These are phyloP conservation scores for Zoanthus sansibaricus DNA, from an alignment of 92 coral and sea anemone genomes.

Conservation along the genomic window DNA sequence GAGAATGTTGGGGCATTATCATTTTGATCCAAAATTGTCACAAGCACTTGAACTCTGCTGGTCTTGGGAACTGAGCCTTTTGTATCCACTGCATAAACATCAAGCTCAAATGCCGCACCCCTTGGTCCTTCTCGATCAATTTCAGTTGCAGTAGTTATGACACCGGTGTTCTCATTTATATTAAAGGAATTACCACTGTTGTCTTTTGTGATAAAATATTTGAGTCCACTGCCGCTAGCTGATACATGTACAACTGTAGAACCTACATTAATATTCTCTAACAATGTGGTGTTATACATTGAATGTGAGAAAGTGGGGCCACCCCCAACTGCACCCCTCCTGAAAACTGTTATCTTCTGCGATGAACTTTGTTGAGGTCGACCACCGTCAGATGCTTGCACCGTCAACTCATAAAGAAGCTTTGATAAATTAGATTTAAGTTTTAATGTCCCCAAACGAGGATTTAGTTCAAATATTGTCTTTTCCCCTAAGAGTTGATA, in stretches of 20 bases:
- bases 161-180: conserved; percentile 74
- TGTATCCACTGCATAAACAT: conserved; percentile 81
- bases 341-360: conserved; percentile 71
- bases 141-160: conserved; percentile 52
- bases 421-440: conserved; percentile 41
- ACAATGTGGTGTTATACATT: conserved; percentile 61
- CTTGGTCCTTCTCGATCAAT: conserved; percentile 85
- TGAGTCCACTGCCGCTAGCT: conserved; percentile 69
- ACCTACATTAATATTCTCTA: conserved; percentile 72
- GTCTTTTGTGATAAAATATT: conserved; percentile 85
- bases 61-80: conserved; percentile 72
- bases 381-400: conserved; percentile 80
- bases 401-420: conserved; percentile 58
- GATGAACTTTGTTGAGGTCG: conserved; percentile 53
- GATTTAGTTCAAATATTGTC: conserved; percentile 57
- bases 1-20: conserved; percentile 87
- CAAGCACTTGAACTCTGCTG: conserved; percentile 53
- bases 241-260: conserved; percentile 67
- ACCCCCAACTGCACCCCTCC: conserved; percentile 63
- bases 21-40: conserved; percentile 75
- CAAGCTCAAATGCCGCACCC: conserved; percentile 62
- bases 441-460: conserved; percentile 69
- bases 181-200: conserved; percentile 78
- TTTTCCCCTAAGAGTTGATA: conserved; percentile 67
- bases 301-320: conserved; percentile 74